Conservation (phyloP, 64 coral and sea anemone species). For the Astreopora myriophthalma region DNA sequence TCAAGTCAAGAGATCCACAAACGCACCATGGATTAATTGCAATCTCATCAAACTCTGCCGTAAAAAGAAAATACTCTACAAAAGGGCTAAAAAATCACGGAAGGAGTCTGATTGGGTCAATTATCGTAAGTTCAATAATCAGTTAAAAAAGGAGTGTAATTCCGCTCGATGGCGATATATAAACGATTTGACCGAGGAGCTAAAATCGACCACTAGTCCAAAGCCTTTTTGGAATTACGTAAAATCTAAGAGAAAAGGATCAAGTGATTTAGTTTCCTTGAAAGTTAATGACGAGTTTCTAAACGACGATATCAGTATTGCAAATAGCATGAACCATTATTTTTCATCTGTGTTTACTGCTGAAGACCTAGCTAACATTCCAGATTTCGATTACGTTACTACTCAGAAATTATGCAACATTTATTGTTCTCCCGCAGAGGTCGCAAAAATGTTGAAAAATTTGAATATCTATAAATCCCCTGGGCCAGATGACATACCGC, state of each 20-base stretch:
- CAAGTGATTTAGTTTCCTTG: slow-evolving; percentile 49
- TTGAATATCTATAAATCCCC: neutral
- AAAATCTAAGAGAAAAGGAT: slow-evolving; percentile 55
- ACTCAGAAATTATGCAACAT: neutral
- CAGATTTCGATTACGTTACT: neutral
- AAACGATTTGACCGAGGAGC: neutral
- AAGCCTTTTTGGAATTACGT: slow-evolving; percentile 55
- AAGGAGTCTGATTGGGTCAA: neutral
- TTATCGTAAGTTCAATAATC: neutral
- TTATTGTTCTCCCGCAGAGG: neutral
- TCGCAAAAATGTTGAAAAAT: neutral
- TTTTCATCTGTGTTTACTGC: neutral
- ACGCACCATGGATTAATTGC: neutral
- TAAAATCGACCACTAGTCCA: slow-evolving; percentile 25
- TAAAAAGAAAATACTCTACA: neutral
- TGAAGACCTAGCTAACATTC: neutral
- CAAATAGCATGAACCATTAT: neutral
- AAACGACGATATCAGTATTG: no score
- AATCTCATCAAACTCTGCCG: neutral
- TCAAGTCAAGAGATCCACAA: neutral
- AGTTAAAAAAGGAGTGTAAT: slow-evolving; percentile 8
- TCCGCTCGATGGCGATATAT: neutral
- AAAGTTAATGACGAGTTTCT: slow-evolving; percentile 16
- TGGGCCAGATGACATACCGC: neutral
- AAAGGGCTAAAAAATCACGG: neutral